Base-by-base conservation (phyloP, 2,113 vertebrate species). In the Phocoena sinus region DNA sequence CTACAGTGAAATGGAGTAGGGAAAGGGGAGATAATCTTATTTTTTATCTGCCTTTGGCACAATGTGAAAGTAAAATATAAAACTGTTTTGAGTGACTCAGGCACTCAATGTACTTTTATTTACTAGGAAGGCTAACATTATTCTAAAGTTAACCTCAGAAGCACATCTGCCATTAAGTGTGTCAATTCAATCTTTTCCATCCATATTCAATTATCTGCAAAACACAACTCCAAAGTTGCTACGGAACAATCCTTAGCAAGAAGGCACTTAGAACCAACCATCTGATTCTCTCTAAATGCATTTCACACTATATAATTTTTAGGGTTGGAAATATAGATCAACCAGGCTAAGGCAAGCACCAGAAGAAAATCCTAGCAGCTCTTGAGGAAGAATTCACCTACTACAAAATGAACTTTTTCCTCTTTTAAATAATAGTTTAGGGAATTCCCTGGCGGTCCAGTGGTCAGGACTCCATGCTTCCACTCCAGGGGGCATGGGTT, bases 1-100 rank as follows among this genome's bases (percentile, higher is more conserved):
- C 89, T 80, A 73, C 0, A 80, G 31, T 33, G 38, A 90, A 70
- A 82, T 44, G 36, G 36, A 12, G 36, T 85, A 12, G 23, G 28
- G 65, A 56, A n/a, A 87, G 6, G 17, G 33, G 56, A 82, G 25
- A 85, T 50, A 31, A 83, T 50, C n/a, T 71, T n/a, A 60, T 70
- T 28, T 89, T 38, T 68, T n/a, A 60, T 9, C 21, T 83, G 26
- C 47, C 44, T 53, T 60, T 10, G 50, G 73, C 11, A 94, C 6
- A 26, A 60, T 20, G 12, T 83, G 11, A 80, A 96, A 94, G 89
- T 63, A 85, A 91, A 95, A 91, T 33, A 65, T 26, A 89, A 93
- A 91, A 94, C 1, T 89, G 65, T 44, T 97, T 26, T 26, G 18
- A 83, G 28, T 70, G 56, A 85, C 38, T 81, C 6, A 85, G n/a